phyloP scores from a whole-genome alignment of 2,113 vertebrate species.

The rabbit (Oryctolagus cuniculus) region DNA sequence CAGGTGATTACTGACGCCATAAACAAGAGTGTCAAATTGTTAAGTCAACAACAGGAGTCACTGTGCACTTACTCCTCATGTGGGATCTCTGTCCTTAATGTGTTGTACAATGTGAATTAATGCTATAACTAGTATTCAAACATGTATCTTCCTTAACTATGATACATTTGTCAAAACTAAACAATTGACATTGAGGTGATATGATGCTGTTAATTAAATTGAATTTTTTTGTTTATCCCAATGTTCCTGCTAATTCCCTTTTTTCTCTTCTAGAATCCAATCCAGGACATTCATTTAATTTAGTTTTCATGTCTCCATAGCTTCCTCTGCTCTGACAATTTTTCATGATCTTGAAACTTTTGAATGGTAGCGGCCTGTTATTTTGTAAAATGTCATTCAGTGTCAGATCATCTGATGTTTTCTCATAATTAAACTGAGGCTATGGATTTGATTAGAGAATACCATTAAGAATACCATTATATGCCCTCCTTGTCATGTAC shows the following conservation, averaged over 20 bases:
- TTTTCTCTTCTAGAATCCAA: neutral
- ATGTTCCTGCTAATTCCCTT: neutral
- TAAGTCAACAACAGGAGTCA: no score
- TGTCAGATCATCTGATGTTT: constrained; percentile 1
- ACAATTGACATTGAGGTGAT: neutral
- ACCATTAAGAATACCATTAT: neutral
- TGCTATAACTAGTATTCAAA: no score
- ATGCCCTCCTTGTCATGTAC: neutral
- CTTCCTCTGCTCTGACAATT: neutral
- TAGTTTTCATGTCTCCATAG: neutral
- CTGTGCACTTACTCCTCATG: no score
- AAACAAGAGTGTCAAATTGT: no score
- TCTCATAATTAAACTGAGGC: neutral
- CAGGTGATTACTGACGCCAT: no score
- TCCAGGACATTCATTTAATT: neutral
- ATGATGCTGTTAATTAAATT: neutral
- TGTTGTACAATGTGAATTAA: no score
- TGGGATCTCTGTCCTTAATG: no score
- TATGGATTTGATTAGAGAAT: neutral
- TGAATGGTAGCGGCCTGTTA: neutral
- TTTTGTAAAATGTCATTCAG: neutral
- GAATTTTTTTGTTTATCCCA: neutral
- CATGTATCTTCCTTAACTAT: neutral
- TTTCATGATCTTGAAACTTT: neutral
- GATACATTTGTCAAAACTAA: neutral